Evolutionary conservation across 2,113 vertebrate species (phyloP).

Genomic region (Alethe diademata): DNA sequence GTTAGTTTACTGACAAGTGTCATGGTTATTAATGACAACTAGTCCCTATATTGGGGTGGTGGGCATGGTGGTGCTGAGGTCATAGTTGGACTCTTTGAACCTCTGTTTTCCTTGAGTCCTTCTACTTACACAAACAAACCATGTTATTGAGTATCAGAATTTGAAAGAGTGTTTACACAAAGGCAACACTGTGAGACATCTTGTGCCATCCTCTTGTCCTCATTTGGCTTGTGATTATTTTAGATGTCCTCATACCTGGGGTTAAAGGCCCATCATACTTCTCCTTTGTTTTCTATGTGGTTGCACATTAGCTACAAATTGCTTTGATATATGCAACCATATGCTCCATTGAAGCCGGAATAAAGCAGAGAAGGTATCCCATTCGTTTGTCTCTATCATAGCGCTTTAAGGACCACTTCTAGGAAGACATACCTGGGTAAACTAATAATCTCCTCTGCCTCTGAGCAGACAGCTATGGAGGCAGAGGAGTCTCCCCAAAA

Average conservation of each 20-base stretch:
- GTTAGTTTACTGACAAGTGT: background rate
- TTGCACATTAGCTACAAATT: background rate
- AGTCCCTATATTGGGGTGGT: background rate
- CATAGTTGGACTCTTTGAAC: background rate
- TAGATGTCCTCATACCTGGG: background rate
- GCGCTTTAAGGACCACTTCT: background rate
- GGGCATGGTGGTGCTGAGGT: background rate
- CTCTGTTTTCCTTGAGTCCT: background rate
- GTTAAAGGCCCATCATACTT: background rate
- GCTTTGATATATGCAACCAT: background rate
- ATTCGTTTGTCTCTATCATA: background rate
- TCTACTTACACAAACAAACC: background rate
- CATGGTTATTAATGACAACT: background rate
- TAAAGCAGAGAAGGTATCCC: background rate
- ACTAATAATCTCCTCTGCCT: accelerated
- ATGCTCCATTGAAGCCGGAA: accelerated
- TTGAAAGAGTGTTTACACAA: background rate
- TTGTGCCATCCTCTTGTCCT: background rate
- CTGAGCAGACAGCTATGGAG: background rate
- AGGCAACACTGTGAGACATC: background rate
- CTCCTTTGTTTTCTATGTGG: background rate
- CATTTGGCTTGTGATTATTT: background rate
- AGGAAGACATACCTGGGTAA: background rate
- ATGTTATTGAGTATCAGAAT: background rate
- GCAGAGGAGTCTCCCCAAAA: background rate